Evolutionary conservation across 1,140 invertebrate genomes (phyloP).

Genomic region (Drosophila micromelanica): DNA sequence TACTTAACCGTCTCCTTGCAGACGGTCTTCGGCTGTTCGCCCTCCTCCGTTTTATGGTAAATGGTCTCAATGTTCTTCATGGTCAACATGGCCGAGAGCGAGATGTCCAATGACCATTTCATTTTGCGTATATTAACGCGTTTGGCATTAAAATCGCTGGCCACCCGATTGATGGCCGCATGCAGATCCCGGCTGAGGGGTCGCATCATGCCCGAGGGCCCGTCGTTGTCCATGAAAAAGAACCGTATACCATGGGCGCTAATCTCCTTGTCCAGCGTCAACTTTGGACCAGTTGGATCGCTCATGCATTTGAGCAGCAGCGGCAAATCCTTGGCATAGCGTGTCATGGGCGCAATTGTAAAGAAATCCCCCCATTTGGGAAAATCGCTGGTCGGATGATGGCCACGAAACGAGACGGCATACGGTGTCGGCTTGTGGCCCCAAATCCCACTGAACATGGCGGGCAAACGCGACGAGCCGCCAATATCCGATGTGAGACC

Average conservation of each 20-base stretch:
- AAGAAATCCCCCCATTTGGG: constrained; percentile 87
- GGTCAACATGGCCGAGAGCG: constrained; percentile 85
- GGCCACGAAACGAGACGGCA: constrained; percentile 86
- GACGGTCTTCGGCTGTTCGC: constrained; percentile 86
- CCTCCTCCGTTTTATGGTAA: constrained; percentile 86
- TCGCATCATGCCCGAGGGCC: constrained; percentile 87
- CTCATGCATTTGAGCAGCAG: constrained; percentile 89
- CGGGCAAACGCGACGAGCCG: constrained; percentile 93
- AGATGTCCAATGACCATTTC: constrained; percentile 87
- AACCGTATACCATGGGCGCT: constrained; percentile 88
- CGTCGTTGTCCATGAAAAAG: constrained; percentile 92
- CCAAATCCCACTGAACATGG: constrained; percentile 94
- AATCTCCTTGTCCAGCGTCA: constrained; percentile 88
- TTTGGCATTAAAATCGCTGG: constrained; percentile 86
- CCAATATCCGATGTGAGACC: constrained; percentile 94
- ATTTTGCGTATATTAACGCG: constrained; percentile 87
- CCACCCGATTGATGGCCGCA: constrained; percentile 88
- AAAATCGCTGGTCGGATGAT: constrained; percentile 86
- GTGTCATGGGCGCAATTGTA: constrained; percentile 91
- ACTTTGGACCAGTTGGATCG: constrained; percentile 85
- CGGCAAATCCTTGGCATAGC: constrained; percentile 92
- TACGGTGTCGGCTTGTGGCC: constrained; percentile 92
- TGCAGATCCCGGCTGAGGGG: constrained; percentile 88
- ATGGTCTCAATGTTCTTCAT: constrained; percentile 87
- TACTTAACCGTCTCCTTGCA: constrained; percentile 86